Evolutionary conservation across 2,888 invertebrate genomes (phyloP).

Genomic region (Bembecia ichneumoniformis): DNA sequence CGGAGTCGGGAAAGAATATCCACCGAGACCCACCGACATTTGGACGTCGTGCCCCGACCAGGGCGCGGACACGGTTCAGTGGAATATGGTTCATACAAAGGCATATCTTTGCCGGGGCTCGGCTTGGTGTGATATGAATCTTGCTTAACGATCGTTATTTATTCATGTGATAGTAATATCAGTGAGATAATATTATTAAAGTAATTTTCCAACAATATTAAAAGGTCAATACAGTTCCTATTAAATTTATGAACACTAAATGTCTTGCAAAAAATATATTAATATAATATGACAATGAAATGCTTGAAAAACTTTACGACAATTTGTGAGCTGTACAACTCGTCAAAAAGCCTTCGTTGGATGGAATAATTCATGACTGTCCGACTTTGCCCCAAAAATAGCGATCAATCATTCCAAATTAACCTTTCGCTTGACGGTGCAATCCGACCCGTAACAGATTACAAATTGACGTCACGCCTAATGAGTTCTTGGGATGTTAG

Average conservation of each 20-base stretch:
- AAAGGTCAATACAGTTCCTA: too few species aligned
- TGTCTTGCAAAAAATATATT: too few species aligned
- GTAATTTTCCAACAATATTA: too few species aligned
- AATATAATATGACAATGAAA: too few species aligned
- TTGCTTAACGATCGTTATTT: neutral
- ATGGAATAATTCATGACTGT: neutral
- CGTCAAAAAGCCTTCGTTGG: too few species aligned
- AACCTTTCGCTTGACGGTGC: neutral
- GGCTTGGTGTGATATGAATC: neutral
- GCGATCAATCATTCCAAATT: neutral
- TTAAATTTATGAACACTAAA: too few species aligned
- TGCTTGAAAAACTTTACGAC: too few species aligned
- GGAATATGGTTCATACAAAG: slow-evolving; percentile 2
- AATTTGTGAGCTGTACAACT: too few species aligned
- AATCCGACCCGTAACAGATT: neutral
- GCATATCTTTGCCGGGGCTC: neutral
- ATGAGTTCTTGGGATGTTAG: neutral
- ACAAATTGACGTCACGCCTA: neutral
- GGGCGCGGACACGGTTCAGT: slow-evolving; percentile 1
- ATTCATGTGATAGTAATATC: too few species aligned
- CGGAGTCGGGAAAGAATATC: slow-evolving; percentile 5
- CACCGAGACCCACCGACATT: slow-evolving; percentile 6
- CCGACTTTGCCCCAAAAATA: neutral
- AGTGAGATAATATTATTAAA: too few species aligned
- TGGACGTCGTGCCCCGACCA: slow-evolving; percentile 3